phyloP scores from a whole-genome alignment of 2,797 vertebrate genomes.

The Siniperca obscura region DNA sequence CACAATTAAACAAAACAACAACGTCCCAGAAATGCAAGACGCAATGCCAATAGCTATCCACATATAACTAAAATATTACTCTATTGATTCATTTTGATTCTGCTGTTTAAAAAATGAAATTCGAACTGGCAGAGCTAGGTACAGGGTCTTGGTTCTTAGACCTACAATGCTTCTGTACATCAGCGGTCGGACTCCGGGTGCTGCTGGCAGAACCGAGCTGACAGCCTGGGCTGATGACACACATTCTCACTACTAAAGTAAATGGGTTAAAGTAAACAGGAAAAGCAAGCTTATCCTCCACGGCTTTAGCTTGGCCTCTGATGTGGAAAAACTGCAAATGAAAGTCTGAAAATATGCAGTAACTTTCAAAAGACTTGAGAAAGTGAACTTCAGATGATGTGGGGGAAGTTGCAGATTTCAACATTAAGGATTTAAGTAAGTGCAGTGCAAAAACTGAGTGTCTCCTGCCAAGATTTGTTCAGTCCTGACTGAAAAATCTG shows the following conservation, averaged over 20 bases:
- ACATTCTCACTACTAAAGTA: constrained; percentile 38
- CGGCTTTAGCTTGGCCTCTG: constrained; percentile 8
- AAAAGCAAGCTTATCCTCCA: constrained; percentile 29
- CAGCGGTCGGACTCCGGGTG: constrained; percentile 1
- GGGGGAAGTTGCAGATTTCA: constrained; percentile 15
- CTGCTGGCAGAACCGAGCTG: constrained; percentile 44
- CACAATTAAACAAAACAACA: neutral
- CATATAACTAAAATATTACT: neutral
- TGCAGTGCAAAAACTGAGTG: neutral
- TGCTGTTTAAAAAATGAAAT: neutral
- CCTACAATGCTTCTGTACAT: constrained; percentile 8
- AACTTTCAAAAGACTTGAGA: constrained; percentile 2
- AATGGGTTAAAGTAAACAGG: constrained; percentile 55
- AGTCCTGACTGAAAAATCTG: neutral
- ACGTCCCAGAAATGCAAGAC: neutral
- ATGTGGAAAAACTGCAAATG: constrained; percentile 4
- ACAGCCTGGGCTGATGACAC: constrained; percentile 45
- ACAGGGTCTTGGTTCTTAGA: neutral
- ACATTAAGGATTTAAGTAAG: neutral
- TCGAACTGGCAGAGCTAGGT: neutral
- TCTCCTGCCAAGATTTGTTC: constrained; percentile 9
- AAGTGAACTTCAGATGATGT: constrained; percentile 20
- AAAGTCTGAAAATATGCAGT: constrained; percentile 5
- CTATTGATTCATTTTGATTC: neutral
- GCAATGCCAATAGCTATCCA: neutral